phyloP scores from a whole-genome alignment of 2,888 invertebrate genomes.

The Lasioglossum marginatum region DNA sequence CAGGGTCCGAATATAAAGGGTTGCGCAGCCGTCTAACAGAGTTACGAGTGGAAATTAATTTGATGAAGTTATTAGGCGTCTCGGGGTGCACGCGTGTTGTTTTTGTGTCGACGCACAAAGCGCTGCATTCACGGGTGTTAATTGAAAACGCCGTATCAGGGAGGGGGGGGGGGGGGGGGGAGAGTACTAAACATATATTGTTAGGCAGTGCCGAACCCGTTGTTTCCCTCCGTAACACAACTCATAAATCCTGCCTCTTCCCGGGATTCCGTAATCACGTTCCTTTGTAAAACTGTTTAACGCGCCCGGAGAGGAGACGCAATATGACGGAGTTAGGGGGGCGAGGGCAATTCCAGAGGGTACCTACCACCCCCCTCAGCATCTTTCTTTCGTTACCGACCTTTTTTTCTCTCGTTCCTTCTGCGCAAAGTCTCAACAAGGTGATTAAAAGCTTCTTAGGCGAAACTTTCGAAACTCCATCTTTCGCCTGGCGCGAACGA shows the following conservation, averaged over 20 bases:
- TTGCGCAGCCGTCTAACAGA: neutral
- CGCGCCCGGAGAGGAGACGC: constrained; percentile 16
- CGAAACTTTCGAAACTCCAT: constrained; percentile 38
- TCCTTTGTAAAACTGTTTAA: constrained; percentile 43
- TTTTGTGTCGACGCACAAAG: neutral
- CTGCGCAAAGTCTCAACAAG: constrained; percentile 23
- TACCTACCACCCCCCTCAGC: neutral
- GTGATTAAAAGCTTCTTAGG: constrained; percentile 58
- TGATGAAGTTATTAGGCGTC: constrained; percentile 16
- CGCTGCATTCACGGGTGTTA: constrained; percentile 22
- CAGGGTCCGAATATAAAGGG: neutral
- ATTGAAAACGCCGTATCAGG: constrained; percentile 31
- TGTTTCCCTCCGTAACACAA: neutral
- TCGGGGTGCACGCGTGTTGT: neutral
- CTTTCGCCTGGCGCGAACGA: neutral
- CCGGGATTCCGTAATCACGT: constrained; percentile 40
- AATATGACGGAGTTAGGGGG: constrained; percentile 6
- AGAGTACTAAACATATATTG: neutral
- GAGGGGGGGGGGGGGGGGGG: too few relatives aligned
- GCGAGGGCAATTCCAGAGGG: neutral
- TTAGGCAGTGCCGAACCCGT: neutral
- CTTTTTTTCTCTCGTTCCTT: neutral
- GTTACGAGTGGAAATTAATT: constrained; percentile 3
- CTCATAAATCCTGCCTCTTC: constrained; percentile 32
- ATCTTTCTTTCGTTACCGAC: neutral